Evolutionary conservation across 2,888 invertebrate genomes (phyloP), one percentile per base, ranked within the genome.

Genomic region (Drosophila mercatorum): DNA sequence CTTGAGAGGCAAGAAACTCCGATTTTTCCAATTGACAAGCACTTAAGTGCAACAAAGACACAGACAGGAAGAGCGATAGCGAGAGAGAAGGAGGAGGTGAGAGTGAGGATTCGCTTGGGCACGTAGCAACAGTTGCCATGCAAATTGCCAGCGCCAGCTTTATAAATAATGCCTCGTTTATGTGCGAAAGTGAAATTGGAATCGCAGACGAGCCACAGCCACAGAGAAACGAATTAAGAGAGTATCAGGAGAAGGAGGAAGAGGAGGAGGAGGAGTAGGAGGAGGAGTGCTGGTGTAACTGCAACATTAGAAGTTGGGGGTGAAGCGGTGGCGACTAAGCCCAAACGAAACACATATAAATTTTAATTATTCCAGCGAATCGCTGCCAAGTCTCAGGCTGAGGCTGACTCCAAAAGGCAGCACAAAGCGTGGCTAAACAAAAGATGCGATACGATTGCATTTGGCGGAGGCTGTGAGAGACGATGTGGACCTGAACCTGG

Each of bases 361-460:
- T 86, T 90, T 89, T 89, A 89, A 89, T 89, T 89, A 89, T 90
- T 89, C 81, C 77, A 49, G 75, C 70, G 84, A 86, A 89, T 76
- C 59, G 53, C 31, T 34, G 49, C 49, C 49, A 51, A 51, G 31
- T 4, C 47, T 31, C 31, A 31, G 31, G 7, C 47, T 31, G 49
- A 34, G 31, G 17, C 49, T 34, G 31, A 65, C 66, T 55, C 61
- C 17, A 60, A 40, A 40, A 49, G 61, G 28, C 64, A 62, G 26
- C 40, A 56, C 51, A 79, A 72, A 77, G 69, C 58, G 59, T 60
- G 57, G 62, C 71, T 68, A 77, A 81, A 67, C 79, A 70, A 75
- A 82, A 75, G 75, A 68, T 75, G 71, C 72, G 66, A 76, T 71
- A 72, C 86, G 81, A 83, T 76, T 87, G 87, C 87, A 87, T 47